Evolutionary conservation across 2,888 invertebrate genomes (phyloP).

Genomic region (Phragmatobia fuliginosa): DNA sequence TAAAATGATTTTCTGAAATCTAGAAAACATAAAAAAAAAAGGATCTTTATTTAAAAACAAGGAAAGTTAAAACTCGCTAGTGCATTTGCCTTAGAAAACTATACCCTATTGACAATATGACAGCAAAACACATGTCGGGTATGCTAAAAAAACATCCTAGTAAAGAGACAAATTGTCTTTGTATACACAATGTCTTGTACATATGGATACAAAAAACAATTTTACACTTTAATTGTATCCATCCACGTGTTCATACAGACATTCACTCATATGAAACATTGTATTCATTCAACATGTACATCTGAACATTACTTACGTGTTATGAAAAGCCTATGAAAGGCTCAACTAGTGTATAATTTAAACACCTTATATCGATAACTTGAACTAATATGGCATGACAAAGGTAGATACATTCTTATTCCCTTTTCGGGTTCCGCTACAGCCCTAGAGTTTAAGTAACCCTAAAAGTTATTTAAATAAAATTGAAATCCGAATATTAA

Average conservation of each 20-base stretch:
- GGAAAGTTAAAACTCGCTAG: not conserved
- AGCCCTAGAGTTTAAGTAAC: not conserved
- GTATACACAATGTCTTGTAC: too few relatives aligned
- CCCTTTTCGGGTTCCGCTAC: constrained; percentile 21
- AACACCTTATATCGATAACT: constrained; percentile 21
- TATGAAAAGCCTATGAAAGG: not conserved
- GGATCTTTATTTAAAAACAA: too few relatives aligned
- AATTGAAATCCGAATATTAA: not conserved
- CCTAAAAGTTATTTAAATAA: not conserved
- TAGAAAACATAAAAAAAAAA: too few relatives aligned
- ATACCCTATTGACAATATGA: not conserved
- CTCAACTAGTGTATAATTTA: not conserved
- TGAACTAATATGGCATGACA: constrained; percentile 67
- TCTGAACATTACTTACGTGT: not conserved
- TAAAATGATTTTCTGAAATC: too few relatives aligned
- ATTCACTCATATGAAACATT: not conserved
- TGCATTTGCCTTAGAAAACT: not conserved
- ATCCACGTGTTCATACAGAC: not conserved
- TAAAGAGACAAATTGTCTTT: not conserved
- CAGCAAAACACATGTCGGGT: not conserved
- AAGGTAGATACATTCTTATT: constrained; percentile 54
- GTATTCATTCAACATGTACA: not conserved
- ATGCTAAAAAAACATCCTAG: not conserved
- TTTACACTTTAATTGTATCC: too few relatives aligned
- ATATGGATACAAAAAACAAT: too few relatives aligned